These are phyloP conservation scores for Hirtodrosophila alboralis DNA, from an alignment of 2,888 invertebrate species.

Conservation along the genomic window DNA sequence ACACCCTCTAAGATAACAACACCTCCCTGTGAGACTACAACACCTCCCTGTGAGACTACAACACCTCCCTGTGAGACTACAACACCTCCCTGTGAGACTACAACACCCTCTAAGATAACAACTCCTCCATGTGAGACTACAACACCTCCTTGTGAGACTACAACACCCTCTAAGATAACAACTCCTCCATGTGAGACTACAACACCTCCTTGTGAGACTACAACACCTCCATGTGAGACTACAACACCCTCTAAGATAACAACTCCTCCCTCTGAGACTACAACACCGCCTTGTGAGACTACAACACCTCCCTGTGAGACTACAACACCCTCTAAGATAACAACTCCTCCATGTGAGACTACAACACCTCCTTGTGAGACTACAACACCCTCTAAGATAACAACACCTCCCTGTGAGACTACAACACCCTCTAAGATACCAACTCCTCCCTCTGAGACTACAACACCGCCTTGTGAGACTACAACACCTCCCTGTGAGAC, in stretches of 20 bases:
- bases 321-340: slow-evolving; percentile 5
- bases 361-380: slow-evolving; percentile 4
- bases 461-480: neutral
- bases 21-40: no score
- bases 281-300: neutral
- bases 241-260: slow-evolving; percentile 1
- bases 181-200: no score
- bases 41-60: neutral
- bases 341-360: no score
- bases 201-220: neutral
- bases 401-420: neutral
- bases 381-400: no score
- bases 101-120: neutral
- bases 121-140: slow-evolving; percentile 2
- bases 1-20: slow-evolving; percentile 1
- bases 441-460: no score
- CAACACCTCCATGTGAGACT: no score
- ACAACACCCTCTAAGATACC: neutral
- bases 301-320: no score
- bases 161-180: slow-evolving; percentile 6
- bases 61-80: neutral
- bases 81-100: neutral
- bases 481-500: slow-evolving; percentile 4
- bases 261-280: neutral
- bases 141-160: no score